Evolutionary conservation across 37 sponge, comb jelly and placozoan genomes (phyloP).

Genomic region (Diacarnus erythraeanus): DNA sequence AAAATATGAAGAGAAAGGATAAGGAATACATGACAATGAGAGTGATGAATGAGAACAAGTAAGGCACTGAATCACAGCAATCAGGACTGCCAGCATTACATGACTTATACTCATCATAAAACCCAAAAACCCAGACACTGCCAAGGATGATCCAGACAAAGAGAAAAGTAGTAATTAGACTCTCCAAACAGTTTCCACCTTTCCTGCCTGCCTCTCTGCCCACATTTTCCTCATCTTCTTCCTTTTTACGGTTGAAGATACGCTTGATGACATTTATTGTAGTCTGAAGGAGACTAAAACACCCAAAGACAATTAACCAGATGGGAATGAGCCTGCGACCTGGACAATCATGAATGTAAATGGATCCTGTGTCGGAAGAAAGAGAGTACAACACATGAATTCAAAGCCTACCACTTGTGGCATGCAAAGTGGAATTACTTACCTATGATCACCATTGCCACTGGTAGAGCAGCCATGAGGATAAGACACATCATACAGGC

Average conservation of each 20-base stretch:
- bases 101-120: background rate
- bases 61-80: slow-evolving; percentile 45
- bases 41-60: slow-evolving; percentile 50
- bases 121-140: slow-evolving; percentile 58
- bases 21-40: slow-evolving; percentile 35
- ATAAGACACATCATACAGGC: slow-evolving; percentile 38
- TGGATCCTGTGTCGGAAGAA: slow-evolving; percentile 38
- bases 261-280: slow-evolving; percentile 28
- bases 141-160: slow-evolving; percentile 74
- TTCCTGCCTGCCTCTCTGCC: background rate
- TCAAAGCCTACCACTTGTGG: too few species aligned
- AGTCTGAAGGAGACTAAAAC: slow-evolving; percentile 42
- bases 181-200: slow-evolving; percentile 51
- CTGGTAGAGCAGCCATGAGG: slow-evolving; percentile 52
- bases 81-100: background rate
- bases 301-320: slow-evolving; percentile 69
- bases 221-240: background rate
- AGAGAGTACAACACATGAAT: too few species aligned
- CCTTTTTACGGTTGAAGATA: background rate
- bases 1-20: slow-evolving; percentile 13
- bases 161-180: slow-evolving; percentile 37
- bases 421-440: background rate
- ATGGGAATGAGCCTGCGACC: slow-evolving; percentile 33
- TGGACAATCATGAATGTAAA: slow-evolving; percentile 43
- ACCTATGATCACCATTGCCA: slow-evolving; percentile 57